Percentiles rank a stretch among this genome's conserved stretches.
Evolutionary conservation across 2,797 vertebrate species (phyloP).

Genomic region (Eleutherodactylus coqui): DNA sequence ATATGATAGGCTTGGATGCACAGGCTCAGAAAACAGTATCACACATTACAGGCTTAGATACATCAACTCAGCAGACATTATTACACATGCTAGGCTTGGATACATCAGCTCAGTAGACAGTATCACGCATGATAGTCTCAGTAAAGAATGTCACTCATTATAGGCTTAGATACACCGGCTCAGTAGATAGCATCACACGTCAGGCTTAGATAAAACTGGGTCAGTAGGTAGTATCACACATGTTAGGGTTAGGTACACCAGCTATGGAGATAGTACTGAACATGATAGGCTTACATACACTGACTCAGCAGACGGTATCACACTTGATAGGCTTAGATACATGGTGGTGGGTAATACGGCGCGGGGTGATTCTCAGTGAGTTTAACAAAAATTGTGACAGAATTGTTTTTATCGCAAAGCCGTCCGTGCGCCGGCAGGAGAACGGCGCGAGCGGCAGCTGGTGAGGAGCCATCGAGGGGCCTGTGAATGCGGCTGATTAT

Average conservation of each 20-base stretch:
- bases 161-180: background rate
- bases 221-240: background rate
- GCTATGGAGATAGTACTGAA: background rate
- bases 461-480: slow-evolving; percentile 52
- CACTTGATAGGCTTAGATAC: too few species aligned
- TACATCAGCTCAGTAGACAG: background rate
- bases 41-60: background rate
- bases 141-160: background rate
- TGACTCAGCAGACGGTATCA: background rate
- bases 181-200: background rate
- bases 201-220: background rate
- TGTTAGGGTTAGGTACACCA: background rate
- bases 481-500: slow-evolving; percentile 57
- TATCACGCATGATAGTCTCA: background rate
- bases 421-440: too few species aligned
- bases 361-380: background rate
- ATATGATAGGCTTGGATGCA: background rate
- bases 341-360: background rate
- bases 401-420: too few species aligned
- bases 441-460: slow-evolving; percentile 52
- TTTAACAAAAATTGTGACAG: background rate
- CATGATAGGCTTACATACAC: background rate
- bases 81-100: too few species aligned
- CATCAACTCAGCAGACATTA: background rate
- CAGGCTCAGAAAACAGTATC: background rate